Evolutionary conservation across 2,888 invertebrate species (phyloP), one percentile per base, ranked within the genome.

Genomic region (Parnassius glacialis): DNA sequence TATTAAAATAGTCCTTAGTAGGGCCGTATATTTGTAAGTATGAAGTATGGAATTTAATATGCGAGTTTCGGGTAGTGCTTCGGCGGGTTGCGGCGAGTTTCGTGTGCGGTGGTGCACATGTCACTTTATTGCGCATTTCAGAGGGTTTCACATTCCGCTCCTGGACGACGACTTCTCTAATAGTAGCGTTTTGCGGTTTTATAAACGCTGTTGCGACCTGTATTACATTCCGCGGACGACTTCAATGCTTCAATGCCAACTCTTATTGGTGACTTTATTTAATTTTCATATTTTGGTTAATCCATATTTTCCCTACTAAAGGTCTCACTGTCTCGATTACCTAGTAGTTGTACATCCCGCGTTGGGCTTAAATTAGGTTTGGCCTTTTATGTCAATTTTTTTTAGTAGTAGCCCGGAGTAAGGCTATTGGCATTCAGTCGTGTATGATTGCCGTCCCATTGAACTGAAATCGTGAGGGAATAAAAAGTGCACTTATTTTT

Each of bases 101-200:
- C 70, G 73, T 73, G 73, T 78, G 75, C 67, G 73, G 74, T 67
- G 74, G 73, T 81, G 81, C 78, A 81, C 79, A 73, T 76, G 78
- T 78, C 78, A 78, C 80, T 81, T 80, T 82, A 84, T 82, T 84
- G 80, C 80, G 78, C 75, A 75, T 80, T 81, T 79, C 78, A 75
- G 78, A 78, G 78, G 76, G 76, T 76, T 80, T 75, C 78, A 72
- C 80, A 85, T 87, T 86, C 83, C 83, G 69, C 67, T 74, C 74
- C 75, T 76, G 76, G 79, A 76, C 76, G 74, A 72, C 68, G 74
- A 73, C 72, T 76, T 70, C 70, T 82, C 76, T 84, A 82, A 84
- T 81, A 79, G 76, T 77, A 71, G 74, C 75, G 77, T 82, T 78
- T 79, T 84, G 87, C 79, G 85, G 85, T 86, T 84, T 82, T 84